Percentiles rank a stretch among this genome's conserved stretches.
These are phyloP conservation scores for Pipa parva DNA, from an alignment of 2,113 vertebrate species.

Conservation along the genomic window DNA sequence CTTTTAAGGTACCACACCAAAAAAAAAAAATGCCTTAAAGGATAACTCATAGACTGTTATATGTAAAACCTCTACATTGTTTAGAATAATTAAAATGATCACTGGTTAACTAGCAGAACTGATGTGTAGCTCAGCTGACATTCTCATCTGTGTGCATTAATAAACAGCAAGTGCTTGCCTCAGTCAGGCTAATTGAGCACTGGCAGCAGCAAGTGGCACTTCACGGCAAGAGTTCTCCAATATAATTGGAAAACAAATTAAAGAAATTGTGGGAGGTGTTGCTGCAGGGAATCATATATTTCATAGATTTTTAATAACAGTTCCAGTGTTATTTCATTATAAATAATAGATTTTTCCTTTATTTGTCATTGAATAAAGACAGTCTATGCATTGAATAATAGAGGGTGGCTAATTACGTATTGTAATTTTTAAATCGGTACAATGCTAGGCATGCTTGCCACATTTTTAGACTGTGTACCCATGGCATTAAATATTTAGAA, in stretches of 20 bases:
- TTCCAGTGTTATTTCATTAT: constrained; percentile 29
- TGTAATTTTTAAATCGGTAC: constrained; percentile 30
- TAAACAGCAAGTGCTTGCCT: constrained; percentile 10
- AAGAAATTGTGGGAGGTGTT: constrained; percentile 38
- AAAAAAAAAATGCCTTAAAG: no score
- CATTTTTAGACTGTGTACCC: constrained; percentile 11
- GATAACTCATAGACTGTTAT: no score
- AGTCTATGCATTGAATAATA: constrained; percentile 26
- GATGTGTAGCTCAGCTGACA: constrained; percentile 13
- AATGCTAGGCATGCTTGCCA: not conserved
- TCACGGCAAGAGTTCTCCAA: constrained; percentile 23
- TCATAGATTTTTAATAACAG: constrained; percentile 39
- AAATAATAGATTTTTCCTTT: constrained; percentile 29
- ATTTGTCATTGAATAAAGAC: constrained; percentile 38
- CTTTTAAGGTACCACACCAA: not conserved
- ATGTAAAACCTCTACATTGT: not conserved
- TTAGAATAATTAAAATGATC: constrained; percentile 27
- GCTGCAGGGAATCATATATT: constrained; percentile 21
- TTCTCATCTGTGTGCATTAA: constrained; percentile 9
- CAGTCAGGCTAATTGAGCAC: constrained; percentile 34
- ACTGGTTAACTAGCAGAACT: constrained; percentile 14
- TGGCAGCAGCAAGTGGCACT: constrained; percentile 12
- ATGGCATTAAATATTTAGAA: constrained; percentile 29
- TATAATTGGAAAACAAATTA: constrained; percentile 41
- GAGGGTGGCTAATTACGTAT: constrained; percentile 28